Percentiles rank a stretch among this genome's conserved stretches.
phyloP scores from a whole-genome alignment of 2,113 vertebrate genomes.

The Podiceps cristatus region DNA sequence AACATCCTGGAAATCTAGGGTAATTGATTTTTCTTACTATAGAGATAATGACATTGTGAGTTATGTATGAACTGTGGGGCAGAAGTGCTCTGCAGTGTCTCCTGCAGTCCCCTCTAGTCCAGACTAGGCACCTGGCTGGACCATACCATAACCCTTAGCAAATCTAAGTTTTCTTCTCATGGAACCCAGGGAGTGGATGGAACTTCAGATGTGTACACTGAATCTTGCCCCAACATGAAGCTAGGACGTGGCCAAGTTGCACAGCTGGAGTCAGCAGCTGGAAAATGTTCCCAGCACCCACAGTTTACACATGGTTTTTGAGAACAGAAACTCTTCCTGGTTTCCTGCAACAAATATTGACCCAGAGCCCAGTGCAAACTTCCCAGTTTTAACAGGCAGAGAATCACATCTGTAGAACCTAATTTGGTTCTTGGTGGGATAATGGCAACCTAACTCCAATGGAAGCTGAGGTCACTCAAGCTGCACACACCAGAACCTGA shows the following conservation, averaged over 20 bases:
- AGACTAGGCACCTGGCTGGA: not conserved
- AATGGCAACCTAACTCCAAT: not conserved
- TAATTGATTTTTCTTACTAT: not conserved
- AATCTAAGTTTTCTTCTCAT: not conserved
- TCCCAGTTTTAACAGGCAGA: not conserved
- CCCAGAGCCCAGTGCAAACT: not conserved
- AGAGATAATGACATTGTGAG: not conserved
- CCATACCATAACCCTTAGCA: not conserved
- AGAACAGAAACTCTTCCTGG: not conserved
- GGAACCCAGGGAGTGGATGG: not conserved
- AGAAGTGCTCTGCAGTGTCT: not conserved
- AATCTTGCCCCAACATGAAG: not conserved
- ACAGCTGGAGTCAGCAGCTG: not conserved
- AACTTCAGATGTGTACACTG: not conserved
- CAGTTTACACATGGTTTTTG: not conserved
- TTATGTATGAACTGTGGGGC: not conserved
- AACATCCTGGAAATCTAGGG: not conserved
- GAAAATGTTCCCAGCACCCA: not conserved
- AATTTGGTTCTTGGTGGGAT: not conserved
- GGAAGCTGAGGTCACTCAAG: not conserved
- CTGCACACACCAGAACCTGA: rapidly evolving
- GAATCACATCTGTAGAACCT: not conserved
- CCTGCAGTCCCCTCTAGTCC: no score
- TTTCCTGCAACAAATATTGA: not conserved
- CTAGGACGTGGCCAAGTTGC: not conserved